Evolutionary conservation across 2,113 vertebrate genomes (phyloP), one percentile per base, ranked within the genome.

Genomic region (Rhinoderma darwinii): DNA sequence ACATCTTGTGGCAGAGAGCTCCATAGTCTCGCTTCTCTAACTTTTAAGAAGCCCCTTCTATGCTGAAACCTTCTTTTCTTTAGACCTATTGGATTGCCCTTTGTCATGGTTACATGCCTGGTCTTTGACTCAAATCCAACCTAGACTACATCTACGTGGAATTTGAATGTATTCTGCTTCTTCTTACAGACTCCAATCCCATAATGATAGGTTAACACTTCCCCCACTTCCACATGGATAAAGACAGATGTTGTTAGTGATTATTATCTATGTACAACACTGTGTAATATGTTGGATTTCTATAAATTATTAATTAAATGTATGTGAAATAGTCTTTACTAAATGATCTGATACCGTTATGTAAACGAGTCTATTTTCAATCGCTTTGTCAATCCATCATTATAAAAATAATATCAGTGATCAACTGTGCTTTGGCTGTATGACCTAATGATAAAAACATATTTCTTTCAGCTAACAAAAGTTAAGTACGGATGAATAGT

Each of bases 361-460:
- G 10, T 61, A 11, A 61, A 68, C n/a, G 35, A 68, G 18, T 70
- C 20, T 41, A 25, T 37, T 72, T 41, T 41, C 37, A 41, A 41
- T 11, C 11, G 9, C 68, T 3, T 12, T 41, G 35, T 72, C 68
- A 72, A 41, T 72, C 68, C 68, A 72, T 72, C 68, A 72, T 41
- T 41, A 39, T 39, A 72, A 72, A 72, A 39, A 25, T 72, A 10
- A 72, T 9, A 72, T 72, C 20, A 41, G 68, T 41, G 68, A 32
- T 41, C 17, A 41, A 5, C 30, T 15, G 37, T 72, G 68, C 18
- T 41, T 72, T 72, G 68, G 68, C 68, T 72, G 35, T 12, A 4
- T 72, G 37, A 41, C 37, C 68, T 72, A 72, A 72, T 72, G 68
- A 72, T 72, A 72, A 72, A 72, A 72, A 72, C 68, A 72, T 72